phyloP scores from a whole-genome alignment of 2,797 vertebrate species.

The Holocentrus rufus region DNA sequence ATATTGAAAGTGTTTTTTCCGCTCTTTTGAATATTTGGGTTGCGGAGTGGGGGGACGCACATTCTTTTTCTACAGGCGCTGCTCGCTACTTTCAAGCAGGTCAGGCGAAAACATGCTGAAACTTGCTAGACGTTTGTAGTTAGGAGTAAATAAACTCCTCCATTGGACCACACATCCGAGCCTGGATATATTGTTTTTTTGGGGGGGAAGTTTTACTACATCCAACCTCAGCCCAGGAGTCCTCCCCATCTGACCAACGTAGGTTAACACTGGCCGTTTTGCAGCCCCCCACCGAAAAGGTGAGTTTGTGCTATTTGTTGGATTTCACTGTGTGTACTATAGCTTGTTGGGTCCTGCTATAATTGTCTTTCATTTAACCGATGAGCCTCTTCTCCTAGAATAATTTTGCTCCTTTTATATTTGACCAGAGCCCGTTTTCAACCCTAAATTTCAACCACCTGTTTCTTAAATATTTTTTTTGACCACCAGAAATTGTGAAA shows the following conservation, averaged over 20 bases:
- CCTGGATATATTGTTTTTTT: constrained; percentile 47
- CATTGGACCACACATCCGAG: neutral
- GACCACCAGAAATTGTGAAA: neutral
- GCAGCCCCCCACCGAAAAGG: constrained; percentile 63
- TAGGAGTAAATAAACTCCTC: constrained; percentile 23
- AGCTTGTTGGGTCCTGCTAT: neutral
- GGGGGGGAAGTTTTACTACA: constrained; percentile 35
- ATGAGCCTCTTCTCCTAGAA: neutral
- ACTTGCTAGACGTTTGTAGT: constrained; percentile 30
- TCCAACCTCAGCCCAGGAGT: constrained; percentile 47
- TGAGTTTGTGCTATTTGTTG: constrained; percentile 50
- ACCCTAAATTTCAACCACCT: neutral
- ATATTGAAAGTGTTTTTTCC: neutral
- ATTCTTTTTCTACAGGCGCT: constrained; percentile 26
- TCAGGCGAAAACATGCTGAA: constrained; percentile 58
- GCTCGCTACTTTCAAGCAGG: constrained; percentile 22
- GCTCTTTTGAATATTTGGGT: constrained; percentile 41
- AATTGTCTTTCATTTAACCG: neutral
- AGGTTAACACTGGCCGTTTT: constrained; percentile 53
- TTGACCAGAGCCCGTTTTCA: too few species aligned
- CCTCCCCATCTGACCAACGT: constrained; percentile 25
- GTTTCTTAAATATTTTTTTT: neutral
- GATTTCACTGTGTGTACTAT: constrained; percentile 29
- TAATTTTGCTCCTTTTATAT: neutral
- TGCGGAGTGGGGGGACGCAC: constrained; percentile 34